Base-by-base conservation (phyloP, 2,797 vertebrate genomes). In the Fringilla coelebs region DNA sequence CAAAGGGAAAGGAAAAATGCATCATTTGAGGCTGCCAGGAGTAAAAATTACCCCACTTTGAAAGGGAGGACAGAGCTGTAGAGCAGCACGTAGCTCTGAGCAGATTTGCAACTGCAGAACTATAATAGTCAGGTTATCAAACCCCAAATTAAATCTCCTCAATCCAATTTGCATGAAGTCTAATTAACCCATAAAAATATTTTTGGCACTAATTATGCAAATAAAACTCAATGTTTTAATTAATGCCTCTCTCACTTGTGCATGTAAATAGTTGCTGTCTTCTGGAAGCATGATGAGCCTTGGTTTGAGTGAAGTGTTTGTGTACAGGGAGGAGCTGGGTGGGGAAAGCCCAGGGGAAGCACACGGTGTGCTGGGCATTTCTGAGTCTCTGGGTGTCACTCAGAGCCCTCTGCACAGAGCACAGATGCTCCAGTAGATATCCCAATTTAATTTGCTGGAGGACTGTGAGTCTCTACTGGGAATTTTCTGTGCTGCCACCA, bases 201-300 rank as follows among this genome's bases (percentile, higher is more conserved):
- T 96, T 96, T 95, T 96, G 92, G 88, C 57, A 12, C 78, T 88
- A 95, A 96, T 97, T 95, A 94, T 95, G 94, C 87, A 96, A 96
- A 96, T 96, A 89, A 87, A 95, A 85, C 75, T 34, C 75, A 85
- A 18, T 40, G 74, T 89, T 90, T 96, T 94, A 91, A 96, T 97
- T 93, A 94, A 68, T 71, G 46, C 81, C 63, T 63, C 52, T 83
- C 63, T 84, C 78, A 89, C 89, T 94, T 93, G 52, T 34, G 28
- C 54, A 46, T 89, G 94, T 92, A 91, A 96, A 91, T 88, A 80
- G 58, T 84, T 6, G 1, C 80, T 89, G 91, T 58, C 26, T 72
- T 63, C 90, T 51, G 66, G 63, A 72, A 60, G 70, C 34, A 0
- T 32, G 72, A 62, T 5, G 28, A 86, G 65, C 58, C 77, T 45